Conservation (phyloP, 2,797 vertebrate genomes). For the Myripristis murdjan region DNA sequence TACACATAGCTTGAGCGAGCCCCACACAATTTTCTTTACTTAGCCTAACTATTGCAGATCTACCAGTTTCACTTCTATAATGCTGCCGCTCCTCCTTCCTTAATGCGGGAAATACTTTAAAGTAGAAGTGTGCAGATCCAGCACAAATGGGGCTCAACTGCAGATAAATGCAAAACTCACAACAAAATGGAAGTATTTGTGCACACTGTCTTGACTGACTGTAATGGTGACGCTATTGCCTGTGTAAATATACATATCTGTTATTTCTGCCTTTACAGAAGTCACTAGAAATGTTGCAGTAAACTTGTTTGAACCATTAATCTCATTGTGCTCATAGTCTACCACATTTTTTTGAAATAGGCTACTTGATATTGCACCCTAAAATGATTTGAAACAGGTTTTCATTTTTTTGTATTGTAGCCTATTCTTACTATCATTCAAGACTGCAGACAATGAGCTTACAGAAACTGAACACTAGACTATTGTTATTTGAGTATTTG, state of each 20-base stretch:
- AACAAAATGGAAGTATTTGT: too few relatives aligned
- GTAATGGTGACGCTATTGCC: too few relatives aligned
- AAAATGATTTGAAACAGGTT: neutral
- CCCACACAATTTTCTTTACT: slow-evolving; percentile 3
- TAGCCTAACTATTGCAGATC: neutral
- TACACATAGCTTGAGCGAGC: slow-evolving; percentile 4
- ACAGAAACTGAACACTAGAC: slow-evolving; percentile 43
- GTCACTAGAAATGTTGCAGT: too few relatives aligned
- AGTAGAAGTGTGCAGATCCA: too few relatives aligned
- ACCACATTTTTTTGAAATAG: neutral
- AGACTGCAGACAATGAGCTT: slow-evolving; percentile 51
- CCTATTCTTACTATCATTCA: slow-evolving; percentile 36
- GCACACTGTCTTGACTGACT: too few relatives aligned
- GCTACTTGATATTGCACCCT: neutral
- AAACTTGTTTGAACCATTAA: too few relatives aligned
- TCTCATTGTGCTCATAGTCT: too few relatives aligned
- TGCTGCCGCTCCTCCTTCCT: neutral
- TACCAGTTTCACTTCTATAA: slow-evolving; percentile 58
- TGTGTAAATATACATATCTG: too few relatives aligned
- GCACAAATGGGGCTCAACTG: too few relatives aligned
- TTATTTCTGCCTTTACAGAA: too few relatives aligned
- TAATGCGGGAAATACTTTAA: neutral
- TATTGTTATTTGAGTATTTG: slow-evolving; percentile 62
- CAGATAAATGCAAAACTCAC: too few relatives aligned
- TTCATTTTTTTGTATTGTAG: slow-evolving; percentile 10